Percentiles rank a stretch among this genome's conserved stretches.
Evolutionary conservation across 2,888 invertebrate species (phyloP).

Genomic region (Rhabditoides inermis): DNA sequence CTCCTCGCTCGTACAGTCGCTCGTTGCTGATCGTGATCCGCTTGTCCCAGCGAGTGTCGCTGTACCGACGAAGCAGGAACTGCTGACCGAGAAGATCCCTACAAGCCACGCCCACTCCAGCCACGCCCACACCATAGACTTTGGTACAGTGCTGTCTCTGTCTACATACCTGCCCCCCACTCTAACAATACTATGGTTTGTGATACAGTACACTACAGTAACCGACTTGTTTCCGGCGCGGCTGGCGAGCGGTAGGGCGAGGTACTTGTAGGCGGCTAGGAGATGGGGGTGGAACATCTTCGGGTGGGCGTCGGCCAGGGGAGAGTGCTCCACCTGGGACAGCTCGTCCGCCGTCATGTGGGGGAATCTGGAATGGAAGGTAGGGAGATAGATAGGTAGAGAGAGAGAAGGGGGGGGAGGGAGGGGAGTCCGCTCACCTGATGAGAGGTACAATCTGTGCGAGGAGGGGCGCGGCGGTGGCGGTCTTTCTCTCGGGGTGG

Average conservation of each 20-base stretch:
- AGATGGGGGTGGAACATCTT: constrained; percentile 53
- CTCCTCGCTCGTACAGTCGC: constrained; percentile 16
- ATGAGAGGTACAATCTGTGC: constrained; percentile 39
- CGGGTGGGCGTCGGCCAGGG: constrained; percentile 57
- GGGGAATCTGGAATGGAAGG: constrained; percentile 64
- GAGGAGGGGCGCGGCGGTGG: constrained; percentile 34
- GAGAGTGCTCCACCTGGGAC: constrained; percentile 70
- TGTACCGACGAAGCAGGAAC: constrained; percentile 54
- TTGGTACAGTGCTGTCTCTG: no score
- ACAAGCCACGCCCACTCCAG: no score
- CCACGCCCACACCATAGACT: no score
- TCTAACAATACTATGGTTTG: no score
- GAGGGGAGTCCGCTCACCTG: no score
- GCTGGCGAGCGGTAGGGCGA: constrained; percentile 54
- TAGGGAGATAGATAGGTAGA: no score
- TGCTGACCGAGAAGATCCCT: no score
- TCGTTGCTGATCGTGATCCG: constrained; percentile 43
- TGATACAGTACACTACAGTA: no score
- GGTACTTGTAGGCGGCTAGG: constrained; percentile 55
- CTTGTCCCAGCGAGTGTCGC: constrained; percentile 56
- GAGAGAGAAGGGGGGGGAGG: no score
- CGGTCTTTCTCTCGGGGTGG: constrained; percentile 50
- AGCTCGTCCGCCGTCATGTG: constrained; percentile 87
- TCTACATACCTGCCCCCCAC: no score
- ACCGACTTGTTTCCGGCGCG: constrained; percentile 39